A percentile compares a stretch with the other conserved stretches of the same genome.
phyloP scores from a whole-genome alignment of 2,888 invertebrate genomes.

The Hypsopygia costalis region DNA sequence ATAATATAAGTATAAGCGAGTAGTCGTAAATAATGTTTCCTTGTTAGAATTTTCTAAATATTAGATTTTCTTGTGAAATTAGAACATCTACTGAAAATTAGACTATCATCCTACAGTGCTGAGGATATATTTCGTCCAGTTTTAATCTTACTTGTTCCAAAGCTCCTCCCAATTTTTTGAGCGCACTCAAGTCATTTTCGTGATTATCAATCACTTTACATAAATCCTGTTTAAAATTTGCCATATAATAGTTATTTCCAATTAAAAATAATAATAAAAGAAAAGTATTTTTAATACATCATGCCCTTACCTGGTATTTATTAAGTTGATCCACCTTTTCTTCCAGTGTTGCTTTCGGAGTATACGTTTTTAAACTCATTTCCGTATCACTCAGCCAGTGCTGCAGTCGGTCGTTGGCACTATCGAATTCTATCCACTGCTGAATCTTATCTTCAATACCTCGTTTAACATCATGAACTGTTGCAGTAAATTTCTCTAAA shows the following conservation, averaged over 20 bases:
- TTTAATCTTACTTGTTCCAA: constrained; percentile 90
- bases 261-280: constrained; percentile 5
- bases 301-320: constrained; percentile 89
- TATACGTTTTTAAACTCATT: constrained; percentile 90
- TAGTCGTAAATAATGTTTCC: constrained; percentile 4
- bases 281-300: neutral
- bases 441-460: constrained; percentile 91
- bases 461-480: constrained; percentile 88
- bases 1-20: constrained; percentile 17
- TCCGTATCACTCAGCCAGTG: constrained; percentile 94
- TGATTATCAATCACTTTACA: constrained; percentile 87
- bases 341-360: constrained; percentile 90
- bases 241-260: constrained; percentile 26
- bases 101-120: constrained; percentile 61
- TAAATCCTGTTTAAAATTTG: constrained; percentile 84
- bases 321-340: constrained; percentile 95
- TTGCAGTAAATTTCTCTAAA: constrained; percentile 89
- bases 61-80: constrained; percentile 51
- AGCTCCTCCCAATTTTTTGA: constrained; percentile 87
- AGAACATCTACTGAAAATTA: constrained; percentile 72
- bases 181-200: constrained; percentile 86
- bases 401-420: constrained; percentile 89
- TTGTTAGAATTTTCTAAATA: constrained; percentile 42
- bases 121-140: constrained; percentile 33
- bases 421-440: constrained; percentile 96